Evolutionary conservation across 2,113 vertebrate genomes (phyloP).

Genomic region (Megaleporinus macrocephalus): DNA sequence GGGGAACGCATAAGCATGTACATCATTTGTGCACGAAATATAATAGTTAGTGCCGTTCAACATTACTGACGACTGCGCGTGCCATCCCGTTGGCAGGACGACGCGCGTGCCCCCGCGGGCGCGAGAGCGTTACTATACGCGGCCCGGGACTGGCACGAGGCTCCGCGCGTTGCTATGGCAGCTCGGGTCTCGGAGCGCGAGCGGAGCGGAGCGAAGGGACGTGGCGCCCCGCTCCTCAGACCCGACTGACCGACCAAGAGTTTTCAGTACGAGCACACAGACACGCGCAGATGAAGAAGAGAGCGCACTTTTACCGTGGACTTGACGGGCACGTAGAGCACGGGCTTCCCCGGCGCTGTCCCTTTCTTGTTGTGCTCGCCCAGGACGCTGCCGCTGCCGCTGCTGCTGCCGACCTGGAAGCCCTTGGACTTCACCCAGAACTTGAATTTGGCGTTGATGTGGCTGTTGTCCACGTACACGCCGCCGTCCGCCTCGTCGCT

Average conservation of each 20-base stretch:
- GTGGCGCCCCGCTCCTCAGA: neutral
- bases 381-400: slow-evolving; percentile 74
- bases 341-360: slow-evolving; percentile 79
- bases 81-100: slow-evolving; percentile 65
- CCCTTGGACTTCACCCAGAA: slow-evolving; percentile 97
- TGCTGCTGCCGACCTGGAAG: slow-evolving; percentile 82
- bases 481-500: slow-evolving; percentile 80
- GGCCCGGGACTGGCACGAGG: slow-evolving; percentile 64
- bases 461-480: slow-evolving; percentile 82
- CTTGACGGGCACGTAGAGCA: slow-evolving; percentile 96
- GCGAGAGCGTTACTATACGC: slow-evolving; percentile 67
- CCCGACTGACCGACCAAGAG: neutral
- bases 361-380: slow-evolving; percentile 87
- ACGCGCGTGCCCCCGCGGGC: slow-evolving; percentile 53
- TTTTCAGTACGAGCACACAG: slow-evolving; percentile 46
- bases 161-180: slow-evolving; percentile 83
- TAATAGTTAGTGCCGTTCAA: slow-evolving; percentile 1
- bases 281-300: slow-evolving; percentile 53
- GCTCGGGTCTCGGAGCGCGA: slow-evolving; percentile 74
- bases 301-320: slow-evolving; percentile 84
- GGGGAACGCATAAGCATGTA: neutral
- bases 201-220: slow-evolving; percentile 68
- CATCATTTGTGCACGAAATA: neutral
- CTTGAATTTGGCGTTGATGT: slow-evolving; percentile 97
- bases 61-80: slow-evolving; percentile 13